Conservation (phyloP, 1,140 invertebrate genomes). For the Hyposmocoma kahamanoa region DNA sequence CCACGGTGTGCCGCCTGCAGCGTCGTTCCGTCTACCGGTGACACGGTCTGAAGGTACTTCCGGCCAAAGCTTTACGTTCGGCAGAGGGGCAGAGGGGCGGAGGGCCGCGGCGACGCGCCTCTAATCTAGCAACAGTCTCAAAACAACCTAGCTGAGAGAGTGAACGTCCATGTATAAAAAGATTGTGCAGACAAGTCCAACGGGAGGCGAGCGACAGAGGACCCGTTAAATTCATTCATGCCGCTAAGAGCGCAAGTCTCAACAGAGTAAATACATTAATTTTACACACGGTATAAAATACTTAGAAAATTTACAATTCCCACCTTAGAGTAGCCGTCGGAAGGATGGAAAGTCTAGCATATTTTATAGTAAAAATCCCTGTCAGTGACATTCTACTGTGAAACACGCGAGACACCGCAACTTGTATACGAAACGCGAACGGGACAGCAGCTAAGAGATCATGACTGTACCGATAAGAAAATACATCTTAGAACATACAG, state of each 20-base stretch:
- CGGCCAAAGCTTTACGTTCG: no score
- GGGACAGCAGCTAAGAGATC: constrained; percentile 13
- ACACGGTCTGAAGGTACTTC: no score
- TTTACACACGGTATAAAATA: constrained; percentile 67
- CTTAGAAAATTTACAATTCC: constrained; percentile 69
- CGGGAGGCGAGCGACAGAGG: constrained; percentile 4
- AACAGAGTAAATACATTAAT: constrained; percentile 55
- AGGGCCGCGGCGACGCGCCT: not conserved
- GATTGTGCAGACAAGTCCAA: constrained; percentile 46
- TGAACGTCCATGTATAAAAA: constrained; percentile 14
- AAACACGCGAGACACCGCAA: not conserved
- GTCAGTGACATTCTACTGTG: constrained; percentile 3
- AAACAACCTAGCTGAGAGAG: not conserved
- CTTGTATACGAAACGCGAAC: not conserved
- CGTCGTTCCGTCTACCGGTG: no score
- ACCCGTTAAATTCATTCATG: constrained; percentile 13
- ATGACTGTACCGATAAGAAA: constrained; percentile 43
- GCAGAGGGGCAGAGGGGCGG: no score
- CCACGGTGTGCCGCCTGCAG: no score
- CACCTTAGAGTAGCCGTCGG: constrained; percentile 43
- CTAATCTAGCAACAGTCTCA: constrained; percentile 4
- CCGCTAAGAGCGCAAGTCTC: constrained; percentile 40
- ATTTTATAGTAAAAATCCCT: constrained; percentile 11
- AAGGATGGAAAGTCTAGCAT: constrained; percentile 23
- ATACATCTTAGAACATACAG: constrained; percentile 58